phyloP scores from a whole-genome alignment of 2,113 vertebrate genomes.

The Steatornis caripensis region DNA sequence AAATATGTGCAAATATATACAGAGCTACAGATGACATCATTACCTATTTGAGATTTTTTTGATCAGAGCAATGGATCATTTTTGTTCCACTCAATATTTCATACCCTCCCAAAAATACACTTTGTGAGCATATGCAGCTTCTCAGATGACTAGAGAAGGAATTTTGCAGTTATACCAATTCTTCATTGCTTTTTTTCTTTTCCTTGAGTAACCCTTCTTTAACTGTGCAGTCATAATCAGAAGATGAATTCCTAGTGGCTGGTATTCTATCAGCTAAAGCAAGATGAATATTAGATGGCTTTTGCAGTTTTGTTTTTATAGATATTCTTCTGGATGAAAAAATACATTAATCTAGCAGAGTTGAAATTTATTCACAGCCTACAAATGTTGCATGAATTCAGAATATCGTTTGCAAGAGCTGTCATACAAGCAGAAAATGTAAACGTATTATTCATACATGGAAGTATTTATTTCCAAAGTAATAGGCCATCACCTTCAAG shows the following conservation, averaged over 20 bases:
- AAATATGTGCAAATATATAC: not conserved
- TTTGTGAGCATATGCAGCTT: not conserved
- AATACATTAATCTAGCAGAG: not conserved
- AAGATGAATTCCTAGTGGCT: not conserved
- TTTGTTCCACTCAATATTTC: not conserved
- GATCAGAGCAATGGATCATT: not conserved
- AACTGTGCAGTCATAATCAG: not conserved
- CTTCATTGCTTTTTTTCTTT: not conserved
- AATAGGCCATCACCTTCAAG: not conserved
- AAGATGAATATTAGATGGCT: not conserved
- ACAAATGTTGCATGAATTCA: not conserved
- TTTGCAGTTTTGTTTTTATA: not conserved
- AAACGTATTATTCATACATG: not conserved
- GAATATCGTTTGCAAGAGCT: not conserved
- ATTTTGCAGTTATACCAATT: not conserved
- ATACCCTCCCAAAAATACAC: not conserved
- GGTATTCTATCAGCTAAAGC: not conserved
- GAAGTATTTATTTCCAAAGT: not conserved
- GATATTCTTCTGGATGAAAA: not conserved
- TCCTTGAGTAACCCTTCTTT: not conserved
- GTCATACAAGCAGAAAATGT: not conserved
- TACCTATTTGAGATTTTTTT: not conserved
- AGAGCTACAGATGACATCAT: not conserved
- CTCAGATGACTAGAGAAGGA: not conserved
- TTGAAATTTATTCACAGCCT: not conserved